Evolutionary conservation across 1,140 invertebrate genomes (phyloP).

Genomic region (Bombus confusus): DNA sequence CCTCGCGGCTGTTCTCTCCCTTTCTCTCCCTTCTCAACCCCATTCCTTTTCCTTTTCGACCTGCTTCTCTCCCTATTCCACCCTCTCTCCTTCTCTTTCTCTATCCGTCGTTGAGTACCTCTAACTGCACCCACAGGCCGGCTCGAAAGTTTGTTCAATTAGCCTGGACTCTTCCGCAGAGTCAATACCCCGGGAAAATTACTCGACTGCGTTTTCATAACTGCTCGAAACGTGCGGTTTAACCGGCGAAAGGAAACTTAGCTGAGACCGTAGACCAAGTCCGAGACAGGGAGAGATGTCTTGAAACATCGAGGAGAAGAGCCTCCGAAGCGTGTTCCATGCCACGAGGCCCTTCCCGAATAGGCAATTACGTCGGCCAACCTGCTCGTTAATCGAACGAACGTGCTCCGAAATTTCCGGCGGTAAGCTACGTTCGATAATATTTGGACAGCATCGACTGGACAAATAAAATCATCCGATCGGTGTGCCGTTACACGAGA

Average conservation of each 20-base stretch:
- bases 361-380: constrained; percentile 23
- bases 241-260: constrained; percentile 6
- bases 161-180: constrained; percentile 70
- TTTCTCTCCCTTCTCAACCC: background rate
- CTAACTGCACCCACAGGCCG: constrained; percentile 66
- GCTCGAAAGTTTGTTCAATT: constrained; percentile 77
- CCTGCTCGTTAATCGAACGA: constrained; percentile 37
- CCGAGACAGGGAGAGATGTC: constrained; percentile 10
- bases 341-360: background rate
- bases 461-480: constrained; percentile 8
- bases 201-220: constrained; percentile 69
- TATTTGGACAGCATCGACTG: constrained; percentile 16
- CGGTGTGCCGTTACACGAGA: background rate
- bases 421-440: background rate
- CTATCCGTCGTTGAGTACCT: constrained; percentile 36
- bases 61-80: background rate
- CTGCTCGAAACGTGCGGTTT: constrained; percentile 49
- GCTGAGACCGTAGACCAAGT: background rate
- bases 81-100: background rate
- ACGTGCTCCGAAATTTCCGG: constrained; percentile 27
- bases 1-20: constrained; percentile 4
- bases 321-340: background rate
- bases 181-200: constrained; percentile 75
- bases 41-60: background rate
- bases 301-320: constrained; percentile 17